Base-by-base conservation (phyloP, 35 echinoderm and acorn worm species). In the Chiridota heheva region DNA sequence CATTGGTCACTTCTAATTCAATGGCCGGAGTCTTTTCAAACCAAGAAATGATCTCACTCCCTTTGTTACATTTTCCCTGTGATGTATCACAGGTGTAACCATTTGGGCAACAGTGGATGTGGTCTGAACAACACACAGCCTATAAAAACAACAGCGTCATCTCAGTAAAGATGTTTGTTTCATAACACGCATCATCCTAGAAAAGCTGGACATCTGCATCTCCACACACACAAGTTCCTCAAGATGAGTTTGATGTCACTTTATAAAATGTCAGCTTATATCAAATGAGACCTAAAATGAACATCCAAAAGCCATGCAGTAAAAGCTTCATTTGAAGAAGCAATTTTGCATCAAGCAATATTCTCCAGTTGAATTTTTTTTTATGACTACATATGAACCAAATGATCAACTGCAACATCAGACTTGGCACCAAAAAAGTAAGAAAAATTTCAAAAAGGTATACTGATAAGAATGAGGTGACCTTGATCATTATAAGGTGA, bases 101-200 rank as follows among this genome's bases (percentile, higher is more conserved):
- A 43, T 31, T 44, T 20, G 88, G 88, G 70, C 88, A 90, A 34
- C 88, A 90, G 72, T 90, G 88, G 29, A 84, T 26, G 22, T 73
- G 45, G 27, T 90, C 88, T 55, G 34, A 44, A 68, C 88, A 90
- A n/a, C 88, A 90, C 20, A 90, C 88, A 70, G 88, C 88, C 88
- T 84, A 46, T 53, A 58, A 33, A 24, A 20, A 29, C 4, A 49
- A 51, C 44, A 76, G 4, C 27, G 57, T 20, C 6, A 16, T 51
- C 25, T 41, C 42, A 41, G 51, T 59, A 32, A 33, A 22, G 78
- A 62, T 5, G 67, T 2, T 4, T 36, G 60, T 30, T 40, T 45
- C 18, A 58, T 66, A 42, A 58, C 41, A 41, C 26, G 67, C 60
- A 41, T 18, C 22, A 58, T 40, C 42, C 7, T n/a, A 13, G 3